phyloP scores from a whole-genome alignment of 2,888 invertebrate genomes.

The Xylocampa areola region DNA sequence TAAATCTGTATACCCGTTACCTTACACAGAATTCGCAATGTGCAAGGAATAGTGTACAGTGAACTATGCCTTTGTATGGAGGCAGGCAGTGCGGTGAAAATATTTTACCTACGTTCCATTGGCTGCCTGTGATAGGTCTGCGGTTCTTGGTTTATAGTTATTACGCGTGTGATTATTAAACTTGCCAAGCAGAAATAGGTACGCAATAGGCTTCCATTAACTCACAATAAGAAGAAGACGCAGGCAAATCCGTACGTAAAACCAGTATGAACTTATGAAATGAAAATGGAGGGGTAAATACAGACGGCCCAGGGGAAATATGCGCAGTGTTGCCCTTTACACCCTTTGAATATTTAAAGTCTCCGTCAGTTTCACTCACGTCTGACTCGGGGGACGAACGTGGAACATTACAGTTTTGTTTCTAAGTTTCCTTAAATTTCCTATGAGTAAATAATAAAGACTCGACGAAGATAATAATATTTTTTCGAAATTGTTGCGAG shows the following conservation, averaged over 20 bases:
- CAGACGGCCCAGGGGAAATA: constrained; percentile 82
- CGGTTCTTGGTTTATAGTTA: background rate
- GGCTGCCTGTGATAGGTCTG: background rate
- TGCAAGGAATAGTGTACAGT: constrained; percentile 17
- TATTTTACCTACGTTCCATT: background rate
- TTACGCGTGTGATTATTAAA: background rate
- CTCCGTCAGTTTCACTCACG: constrained; percentile 70
- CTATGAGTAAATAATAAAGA: constrained; percentile 12
- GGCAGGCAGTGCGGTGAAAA: background rate
- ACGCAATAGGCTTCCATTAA: background rate
- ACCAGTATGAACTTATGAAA: constrained; percentile 37
- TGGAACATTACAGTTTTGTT: constrained; percentile 46
- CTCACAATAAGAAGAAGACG: background rate
- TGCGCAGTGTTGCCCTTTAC: constrained; percentile 85
- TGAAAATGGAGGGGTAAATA: constrained; percentile 67
- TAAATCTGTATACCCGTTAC: constrained; percentile 26
- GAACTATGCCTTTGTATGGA: background rate
- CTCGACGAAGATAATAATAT: background rate
- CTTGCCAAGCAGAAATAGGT: background rate
- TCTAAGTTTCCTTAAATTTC: constrained; percentile 28
- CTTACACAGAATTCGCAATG: constrained; percentile 17
- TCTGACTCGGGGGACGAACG: constrained; percentile 55
- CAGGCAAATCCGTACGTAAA: background rate
- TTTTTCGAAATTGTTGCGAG: background rate
- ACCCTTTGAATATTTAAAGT: constrained; percentile 88